phyloP scores from a whole-genome alignment of 2,113 vertebrate genomes.

The Bettongia penicillata region DNA sequence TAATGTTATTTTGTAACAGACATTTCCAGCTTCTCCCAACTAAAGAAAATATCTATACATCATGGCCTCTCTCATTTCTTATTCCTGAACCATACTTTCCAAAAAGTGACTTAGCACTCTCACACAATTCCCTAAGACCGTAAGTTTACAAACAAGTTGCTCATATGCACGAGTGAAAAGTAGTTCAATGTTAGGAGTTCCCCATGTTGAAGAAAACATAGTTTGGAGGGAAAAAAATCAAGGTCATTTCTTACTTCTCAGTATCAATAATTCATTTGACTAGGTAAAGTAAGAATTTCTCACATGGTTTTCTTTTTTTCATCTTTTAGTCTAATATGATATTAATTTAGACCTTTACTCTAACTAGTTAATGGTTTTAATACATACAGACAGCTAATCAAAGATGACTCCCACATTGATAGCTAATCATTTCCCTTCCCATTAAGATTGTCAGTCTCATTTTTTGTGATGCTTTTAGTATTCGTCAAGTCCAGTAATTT shows the following conservation, averaged over 20 bases:
- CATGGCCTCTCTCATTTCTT: neutral
- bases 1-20: neutral
- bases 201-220: neutral
- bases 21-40: neutral
- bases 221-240: neutral
- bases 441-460: neutral
- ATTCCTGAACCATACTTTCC: neutral
- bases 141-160: neutral
- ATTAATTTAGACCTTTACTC: neutral
- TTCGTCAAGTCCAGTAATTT: neutral
- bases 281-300: neutral
- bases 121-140: neutral
- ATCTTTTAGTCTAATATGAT: neutral
- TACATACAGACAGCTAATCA: neutral
- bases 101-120: neutral
- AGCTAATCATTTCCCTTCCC: neutral
- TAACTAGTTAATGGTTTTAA: neutral
- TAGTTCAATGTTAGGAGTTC: neutral
- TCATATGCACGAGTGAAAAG: neutral
- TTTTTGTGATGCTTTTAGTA: neutral
- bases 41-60: neutral
- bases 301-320: neutral
- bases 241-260: neutral
- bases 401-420: neutral
- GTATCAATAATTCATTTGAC: neutral